phyloP scores from a whole-genome alignment of 2,888 invertebrate species.

The Athalia rosae region DNA sequence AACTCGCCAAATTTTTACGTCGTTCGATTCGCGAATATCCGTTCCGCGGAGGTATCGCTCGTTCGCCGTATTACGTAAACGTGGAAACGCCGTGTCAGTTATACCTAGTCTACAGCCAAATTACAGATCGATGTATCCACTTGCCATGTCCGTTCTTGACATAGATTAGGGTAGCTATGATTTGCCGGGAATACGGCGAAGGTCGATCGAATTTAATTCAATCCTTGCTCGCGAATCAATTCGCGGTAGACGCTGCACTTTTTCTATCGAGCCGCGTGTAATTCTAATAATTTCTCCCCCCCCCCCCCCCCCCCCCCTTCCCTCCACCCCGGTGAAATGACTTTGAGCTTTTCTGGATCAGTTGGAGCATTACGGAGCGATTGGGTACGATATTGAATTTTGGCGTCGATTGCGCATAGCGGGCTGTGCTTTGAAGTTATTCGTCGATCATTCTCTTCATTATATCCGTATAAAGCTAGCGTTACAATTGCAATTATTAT shows the following conservation, averaged over 20 bases:
- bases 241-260: not conserved
- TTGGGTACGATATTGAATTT: too few species aligned
- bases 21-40: not conserved
- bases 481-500: too few species aligned
- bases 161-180: conserved; percentile 39
- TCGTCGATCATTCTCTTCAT: too few species aligned
- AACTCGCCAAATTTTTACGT: too few species aligned
- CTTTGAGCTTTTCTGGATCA: too few species aligned
- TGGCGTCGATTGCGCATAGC: too few species aligned
- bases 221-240: conserved; percentile 4
- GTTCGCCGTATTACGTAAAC: not conserved
- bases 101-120: conserved; percentile 10
- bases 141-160: conserved; percentile 43
- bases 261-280: not conserved
- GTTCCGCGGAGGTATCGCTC: conserved; percentile 23
- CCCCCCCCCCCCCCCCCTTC: too few species aligned
- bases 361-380: too few species aligned
- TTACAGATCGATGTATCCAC: conserved; percentile 31
- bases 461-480: too few species aligned
- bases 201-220: conserved; percentile 30
- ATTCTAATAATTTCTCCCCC: not conserved
- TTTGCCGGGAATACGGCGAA: conserved; percentile 31
- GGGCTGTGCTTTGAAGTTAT: too few species aligned
- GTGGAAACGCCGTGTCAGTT: not conserved
- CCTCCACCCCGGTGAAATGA: too few species aligned